phyloP scores from a whole-genome alignment of 1,140 invertebrate genomes.

The Drosophila tropicalis region DNA sequence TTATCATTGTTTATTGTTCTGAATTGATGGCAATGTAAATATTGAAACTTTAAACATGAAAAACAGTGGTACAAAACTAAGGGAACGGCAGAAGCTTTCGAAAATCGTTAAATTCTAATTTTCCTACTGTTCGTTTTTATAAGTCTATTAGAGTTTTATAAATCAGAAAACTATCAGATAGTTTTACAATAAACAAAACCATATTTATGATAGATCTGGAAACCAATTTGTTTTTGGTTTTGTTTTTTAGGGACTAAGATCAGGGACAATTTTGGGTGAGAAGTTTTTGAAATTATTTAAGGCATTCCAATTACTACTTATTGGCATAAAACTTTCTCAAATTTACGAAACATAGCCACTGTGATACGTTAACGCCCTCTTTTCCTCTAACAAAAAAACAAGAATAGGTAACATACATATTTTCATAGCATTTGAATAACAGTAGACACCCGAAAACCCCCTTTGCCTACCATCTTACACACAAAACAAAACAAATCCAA shows the following conservation, averaged over 20 bases:
- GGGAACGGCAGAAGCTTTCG: too few species aligned
- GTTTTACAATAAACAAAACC: too few species aligned
- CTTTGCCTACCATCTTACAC: background rate
- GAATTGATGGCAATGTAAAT: slow-evolving; percentile 56
- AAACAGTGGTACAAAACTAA: slow-evolving; percentile 42
- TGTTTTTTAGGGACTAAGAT: too few species aligned
- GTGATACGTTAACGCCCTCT: slow-evolving; percentile 31
- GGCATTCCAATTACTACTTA: too few species aligned
- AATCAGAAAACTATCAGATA: too few species aligned
- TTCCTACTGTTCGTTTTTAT: too few species aligned
- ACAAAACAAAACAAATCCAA: slow-evolving; percentile 30
- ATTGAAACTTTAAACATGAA: slow-evolving; percentile 46
- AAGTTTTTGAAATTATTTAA: too few species aligned
- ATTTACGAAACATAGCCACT: background rate
- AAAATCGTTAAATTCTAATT: too few species aligned
- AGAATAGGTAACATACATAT: slow-evolving; percentile 61
- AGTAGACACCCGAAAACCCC: slow-evolving; percentile 37
- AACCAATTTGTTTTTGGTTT: too few species aligned
- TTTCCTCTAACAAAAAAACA: slow-evolving; percentile 19
- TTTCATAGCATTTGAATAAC: slow-evolving; percentile 76
- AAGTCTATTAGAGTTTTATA: too few species aligned
- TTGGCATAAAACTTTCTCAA: background rate
- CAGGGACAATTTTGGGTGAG: too few species aligned
- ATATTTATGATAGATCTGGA: too few species aligned
- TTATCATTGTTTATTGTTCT: slow-evolving; percentile 60